Evolutionary conservation across 2,888 invertebrate species (phyloP).

Genomic region (Dynastes maya): DNA sequence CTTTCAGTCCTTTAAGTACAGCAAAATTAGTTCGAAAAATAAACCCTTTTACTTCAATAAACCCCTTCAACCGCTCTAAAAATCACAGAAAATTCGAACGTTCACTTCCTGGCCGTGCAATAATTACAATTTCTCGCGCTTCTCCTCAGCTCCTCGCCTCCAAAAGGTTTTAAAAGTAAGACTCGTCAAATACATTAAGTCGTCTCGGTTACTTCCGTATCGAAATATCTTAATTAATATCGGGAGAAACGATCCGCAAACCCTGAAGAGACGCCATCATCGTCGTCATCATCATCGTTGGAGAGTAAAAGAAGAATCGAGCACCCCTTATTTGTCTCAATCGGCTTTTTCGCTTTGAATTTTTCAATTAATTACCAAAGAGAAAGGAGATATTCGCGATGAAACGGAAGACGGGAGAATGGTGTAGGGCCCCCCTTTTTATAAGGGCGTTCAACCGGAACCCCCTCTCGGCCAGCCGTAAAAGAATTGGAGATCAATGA

Average conservation of each 20-base stretch:
- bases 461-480: not conserved
- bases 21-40: not conserved
- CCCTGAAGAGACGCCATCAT: slow-evolving; percentile 5
- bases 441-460: not conserved
- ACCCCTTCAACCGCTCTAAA: not conserved
- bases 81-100: not conserved
- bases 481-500: not conserved
- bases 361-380: slow-evolving; percentile 56
- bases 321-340: slow-evolving; percentile 31
- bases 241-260: not conserved
- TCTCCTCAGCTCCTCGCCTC: not conserved
- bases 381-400: slow-evolving; percentile 10
- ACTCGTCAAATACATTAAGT: not conserved
- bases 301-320: not conserved
- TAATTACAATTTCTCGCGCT: slow-evolving; percentile 8
- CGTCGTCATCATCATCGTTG: not conserved
- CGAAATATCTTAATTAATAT: slow-evolving; percentile 35
- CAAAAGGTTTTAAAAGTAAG: not conserved
- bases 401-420: not conserved
- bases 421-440: not conserved
- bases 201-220: slow-evolving; percentile 18
- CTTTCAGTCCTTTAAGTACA: not conserved
- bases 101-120: not conserved
- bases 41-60: not conserved
- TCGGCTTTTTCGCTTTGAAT: slow-evolving; percentile 56